Evolutionary conservation across 2,888 invertebrate species (phyloP), one percentile per base, ranked within the genome.

Genomic region (Listrodromus nycthemerus): DNA sequence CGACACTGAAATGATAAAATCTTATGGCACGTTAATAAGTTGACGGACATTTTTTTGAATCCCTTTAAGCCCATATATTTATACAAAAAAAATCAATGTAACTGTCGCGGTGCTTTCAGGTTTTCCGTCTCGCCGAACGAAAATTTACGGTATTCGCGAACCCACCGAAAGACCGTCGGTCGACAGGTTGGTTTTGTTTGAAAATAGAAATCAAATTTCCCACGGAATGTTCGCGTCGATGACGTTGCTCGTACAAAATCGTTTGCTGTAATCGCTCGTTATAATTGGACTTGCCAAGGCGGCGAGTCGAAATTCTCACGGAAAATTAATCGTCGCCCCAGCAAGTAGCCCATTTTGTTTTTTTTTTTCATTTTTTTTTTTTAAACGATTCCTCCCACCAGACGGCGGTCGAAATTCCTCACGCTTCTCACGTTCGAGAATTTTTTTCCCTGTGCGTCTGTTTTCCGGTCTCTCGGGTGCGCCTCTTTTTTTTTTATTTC

Each of bases 181-280:
- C 66, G 71, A 48, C 82, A 58, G 77, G 4, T 24, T 33, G 30
- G 75, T 85, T 88, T 87, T 85, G 83, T 86, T 85, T 85, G 73
- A 82, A 85, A 88, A 88, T 87, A 86, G 88, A 87, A 88, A 83
- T 85, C 83, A 84, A 41, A 87, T 87, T 85, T 80, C 74, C 66
- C 73, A 19, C 27, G 58, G 76, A 71, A 77, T 77, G 71, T 77
- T 63, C 66, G 70, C 41, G 58, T 61, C 61, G 61, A 48, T 33
- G 67, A 77, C 67, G 67, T 27, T 61, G 69, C 45, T 41, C 41
- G 41, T 16, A 61, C 19, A 16, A 19, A 45, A 73, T 73, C 73
- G 70, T 70, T 13, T 21, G 13, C 24, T 52, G 13, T 61, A 48
- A 48, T 48, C n/a, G 37, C 41, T 66, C 65, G 19, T 21, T 66